Conservation (phyloP, 1,140 invertebrate species). For the Zaprionus vittiger region DNA sequence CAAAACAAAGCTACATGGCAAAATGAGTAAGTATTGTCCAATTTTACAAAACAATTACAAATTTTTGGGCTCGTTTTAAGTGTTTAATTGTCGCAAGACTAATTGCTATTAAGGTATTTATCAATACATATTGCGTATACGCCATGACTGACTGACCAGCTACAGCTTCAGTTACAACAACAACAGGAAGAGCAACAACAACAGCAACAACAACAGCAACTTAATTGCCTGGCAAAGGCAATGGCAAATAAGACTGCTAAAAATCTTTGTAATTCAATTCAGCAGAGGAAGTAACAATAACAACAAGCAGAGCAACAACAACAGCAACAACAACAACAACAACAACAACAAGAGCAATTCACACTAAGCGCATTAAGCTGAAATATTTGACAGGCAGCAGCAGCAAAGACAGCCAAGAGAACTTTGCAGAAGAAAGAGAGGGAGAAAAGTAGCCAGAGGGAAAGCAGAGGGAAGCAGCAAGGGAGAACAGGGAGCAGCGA, state of each 20-base stretch:
- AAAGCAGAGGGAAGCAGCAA: neutral
- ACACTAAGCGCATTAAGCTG: conserved; percentile 74
- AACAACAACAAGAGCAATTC: conserved; percentile 21
- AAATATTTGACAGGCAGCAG: conserved; percentile 57
- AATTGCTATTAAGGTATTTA: conserved; percentile 5
- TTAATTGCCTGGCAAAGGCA: conserved; percentile 52
- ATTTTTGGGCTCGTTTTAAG: neutral
- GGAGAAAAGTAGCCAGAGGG: neutral
- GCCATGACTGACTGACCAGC: conserved; percentile 6
- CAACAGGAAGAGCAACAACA: neutral
- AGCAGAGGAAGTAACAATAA: conserved; percentile 16
- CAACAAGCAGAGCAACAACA: neutral
- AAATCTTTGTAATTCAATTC: conserved; percentile 76
- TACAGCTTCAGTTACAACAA: neutral
- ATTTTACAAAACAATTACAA: neutral
- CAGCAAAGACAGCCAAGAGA: neutral
- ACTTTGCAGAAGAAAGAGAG: neutral
- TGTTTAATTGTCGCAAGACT: conserved; percentile 5
- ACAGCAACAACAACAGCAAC: conserved; percentile 5
- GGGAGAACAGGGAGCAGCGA: neutral
- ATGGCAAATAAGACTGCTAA: conserved; percentile 39
- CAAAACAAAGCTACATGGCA: conserved; percentile 20
- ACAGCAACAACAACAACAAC: neutral
- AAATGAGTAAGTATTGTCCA: conserved; percentile 64
- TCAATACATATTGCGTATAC: conserved; percentile 51